phyloP scores from a whole-genome alignment of 1,140 invertebrate genomes.

The Aphaenogaster ashmeadi region DNA sequence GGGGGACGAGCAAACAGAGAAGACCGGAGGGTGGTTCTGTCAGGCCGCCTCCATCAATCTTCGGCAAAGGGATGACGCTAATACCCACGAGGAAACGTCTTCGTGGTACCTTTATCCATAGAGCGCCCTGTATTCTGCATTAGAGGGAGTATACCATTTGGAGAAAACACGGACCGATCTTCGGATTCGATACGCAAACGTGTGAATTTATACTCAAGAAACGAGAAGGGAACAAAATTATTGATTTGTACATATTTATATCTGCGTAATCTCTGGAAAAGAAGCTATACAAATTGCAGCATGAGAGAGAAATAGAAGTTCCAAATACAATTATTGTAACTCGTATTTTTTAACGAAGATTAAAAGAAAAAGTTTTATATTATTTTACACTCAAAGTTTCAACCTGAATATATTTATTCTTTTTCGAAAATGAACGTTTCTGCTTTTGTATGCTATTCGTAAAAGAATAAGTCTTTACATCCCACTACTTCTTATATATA shows the following conservation, averaged over 20 bases:
- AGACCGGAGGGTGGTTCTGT: constrained; percentile 66
- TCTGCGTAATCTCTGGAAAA: neutral
- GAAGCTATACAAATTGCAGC: neutral
- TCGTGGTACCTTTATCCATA: constrained; percentile 74
- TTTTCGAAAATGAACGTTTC: neutral
- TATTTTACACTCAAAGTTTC: neutral
- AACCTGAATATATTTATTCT: neutral
- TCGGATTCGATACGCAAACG: constrained; percentile 12
- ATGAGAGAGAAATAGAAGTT: neutral
- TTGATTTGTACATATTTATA: neutral
- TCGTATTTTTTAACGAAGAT: neutral
- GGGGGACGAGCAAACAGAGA: constrained; percentile 42
- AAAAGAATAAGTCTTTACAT: neutral
- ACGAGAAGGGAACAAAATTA: neutral
- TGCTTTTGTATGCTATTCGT: neutral
- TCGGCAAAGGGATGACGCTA: constrained; percentile 83
- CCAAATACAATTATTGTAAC: neutral
- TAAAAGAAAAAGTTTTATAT: neutral
- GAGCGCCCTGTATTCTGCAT: constrained; percentile 72
- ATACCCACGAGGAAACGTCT: constrained; percentile 80
- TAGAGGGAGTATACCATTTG: constrained; percentile 66
- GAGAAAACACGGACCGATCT: constrained; percentile 73
- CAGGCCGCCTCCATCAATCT: constrained; percentile 85
- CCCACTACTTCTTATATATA: neutral
- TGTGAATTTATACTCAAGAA: constrained; percentile 54